phyloP scores from a whole-genome alignment of 2,797 vertebrate species.

The Alfaro cultratus region DNA sequence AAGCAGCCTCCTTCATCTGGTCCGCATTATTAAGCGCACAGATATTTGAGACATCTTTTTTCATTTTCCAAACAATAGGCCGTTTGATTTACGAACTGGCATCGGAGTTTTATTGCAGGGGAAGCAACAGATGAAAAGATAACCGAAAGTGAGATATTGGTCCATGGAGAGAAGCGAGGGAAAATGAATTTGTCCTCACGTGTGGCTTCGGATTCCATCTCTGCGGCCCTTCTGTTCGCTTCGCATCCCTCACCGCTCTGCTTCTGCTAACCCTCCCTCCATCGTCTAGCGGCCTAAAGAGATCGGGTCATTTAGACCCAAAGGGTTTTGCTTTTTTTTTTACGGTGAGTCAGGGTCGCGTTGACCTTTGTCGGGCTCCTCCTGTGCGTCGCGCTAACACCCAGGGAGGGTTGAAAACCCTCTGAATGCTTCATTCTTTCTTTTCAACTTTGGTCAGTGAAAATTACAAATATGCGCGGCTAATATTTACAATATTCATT shows the following conservation, averaged over 20 bases:
- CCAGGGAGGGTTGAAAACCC: too few species aligned
- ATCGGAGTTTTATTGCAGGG: conserved; percentile 85
- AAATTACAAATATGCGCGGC: conserved; percentile 7
- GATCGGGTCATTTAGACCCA: too few species aligned
- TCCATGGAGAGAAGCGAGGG: conserved; percentile 37
- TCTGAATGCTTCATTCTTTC: background rate
- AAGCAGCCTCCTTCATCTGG: conserved; percentile 83
- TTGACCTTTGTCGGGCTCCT: too few species aligned
- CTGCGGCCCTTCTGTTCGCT: background rate
- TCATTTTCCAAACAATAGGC: conserved; percentile 86
- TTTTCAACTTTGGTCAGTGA: conserved; percentile 16
- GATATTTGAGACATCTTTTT: conserved; percentile 88
- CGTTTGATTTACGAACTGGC: conserved; percentile 87
- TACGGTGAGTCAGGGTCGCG: too few species aligned
- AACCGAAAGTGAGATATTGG: conserved; percentile 72
- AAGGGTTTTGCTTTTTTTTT: too few species aligned
- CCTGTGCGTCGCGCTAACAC: too few species aligned
- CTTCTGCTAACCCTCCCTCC: conserved; percentile 17
- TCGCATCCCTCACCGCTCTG: background rate
- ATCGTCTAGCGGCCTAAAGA: too few species aligned
- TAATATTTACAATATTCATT: background rate
- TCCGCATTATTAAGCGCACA: conserved; percentile 81
- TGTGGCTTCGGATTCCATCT: conserved; percentile 13
- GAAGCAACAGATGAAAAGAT: conserved; percentile 83
- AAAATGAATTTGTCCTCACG: conserved; percentile 64